These are phyloP conservation scores for Polypterus senegalus DNA, from an alignment of 2,113 vertebrate species.

Conservation along the genomic window DNA sequence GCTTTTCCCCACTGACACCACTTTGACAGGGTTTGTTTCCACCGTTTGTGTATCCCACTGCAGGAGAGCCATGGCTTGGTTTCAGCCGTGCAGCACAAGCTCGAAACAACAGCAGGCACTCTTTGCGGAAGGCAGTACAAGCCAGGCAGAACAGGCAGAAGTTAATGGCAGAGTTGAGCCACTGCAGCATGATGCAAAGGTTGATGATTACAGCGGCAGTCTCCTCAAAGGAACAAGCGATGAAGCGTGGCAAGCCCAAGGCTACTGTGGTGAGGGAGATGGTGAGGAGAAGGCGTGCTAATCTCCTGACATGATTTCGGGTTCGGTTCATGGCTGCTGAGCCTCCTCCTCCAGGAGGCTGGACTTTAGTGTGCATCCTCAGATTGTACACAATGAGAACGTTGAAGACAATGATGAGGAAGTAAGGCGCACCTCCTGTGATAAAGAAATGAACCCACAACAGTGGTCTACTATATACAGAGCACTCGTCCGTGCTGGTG, in stretches of 20 bases:
- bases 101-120: background rate
- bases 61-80: background rate
- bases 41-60: too few relatives aligned
- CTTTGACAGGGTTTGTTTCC: too few relatives aligned
- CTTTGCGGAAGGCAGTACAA: slow-evolving; percentile 5
- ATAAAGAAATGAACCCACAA: slow-evolving; percentile 6
- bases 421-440: slow-evolving; percentile 4
- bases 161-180: slow-evolving; percentile 12
- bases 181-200: slow-evolving; percentile 8
- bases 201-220: background rate
- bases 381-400: slow-evolving; percentile 2
- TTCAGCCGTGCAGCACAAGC: background rate
- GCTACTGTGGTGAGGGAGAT: slow-evolving; percentile 6
- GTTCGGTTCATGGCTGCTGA: background rate
- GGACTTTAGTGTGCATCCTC: background rate
- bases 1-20: too few relatives aligned
- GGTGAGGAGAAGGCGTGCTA: slow-evolving; percentile 1
- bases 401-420: slow-evolving; percentile 7
- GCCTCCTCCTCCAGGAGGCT: background rate
- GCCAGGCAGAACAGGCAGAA: slow-evolving; percentile 10
- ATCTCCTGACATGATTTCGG: background rate
- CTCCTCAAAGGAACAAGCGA: background rate
- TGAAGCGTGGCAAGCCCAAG: slow-evolving; percentile 7
- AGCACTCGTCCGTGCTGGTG: background rate
- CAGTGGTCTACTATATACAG: background rate